Evolutionary conservation across 2,888 invertebrate genomes (phyloP), one percentile per base, ranked within the genome.

Genomic region (Napeogenes sylphis): DNA sequence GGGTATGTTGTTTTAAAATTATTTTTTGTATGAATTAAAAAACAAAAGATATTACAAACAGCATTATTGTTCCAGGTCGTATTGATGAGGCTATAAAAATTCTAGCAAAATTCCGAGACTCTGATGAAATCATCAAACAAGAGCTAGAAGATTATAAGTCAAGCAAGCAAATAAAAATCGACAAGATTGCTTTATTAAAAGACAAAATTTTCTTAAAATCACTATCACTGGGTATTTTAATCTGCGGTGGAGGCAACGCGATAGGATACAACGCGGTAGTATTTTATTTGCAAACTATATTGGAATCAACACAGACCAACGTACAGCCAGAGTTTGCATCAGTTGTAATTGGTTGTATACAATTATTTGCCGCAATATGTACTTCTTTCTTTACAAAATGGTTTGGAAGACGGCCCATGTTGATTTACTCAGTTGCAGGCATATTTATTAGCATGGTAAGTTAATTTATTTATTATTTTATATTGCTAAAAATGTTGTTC

Each of bases 271-370:
- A 83, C 47, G 79, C 78, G 0, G 77, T 87, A 0, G 68, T 77
- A 0, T 82, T 79, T 66, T 87, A 86, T 59, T 68, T 85, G 2
- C 85, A 85, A 71, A 81, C 84, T 0, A 75, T 87, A 38, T 67
- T 87, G 61, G 79, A 79, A 47, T 81, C 81, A 0, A 81, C 85
- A 0, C 70, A 80, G 14, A 83, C 85, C 0, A 78, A 75, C 13
- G 72, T 87, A 0, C 75, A 61, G 4, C 74, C 86, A 0, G 82
- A 81, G 64, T 53, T 78, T 3, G 79, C 81, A 0, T 86, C 86
- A 0, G 82, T 82, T 0, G 64, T 80, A 0, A 75, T 87, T 45
- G 87, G 87, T 0, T 5, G 76, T 0, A 79, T 85, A 6, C 84
- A 86, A 61, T 54, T 86, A 4, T 33, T 77, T 0, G 80, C 82